These are phyloP conservation scores for Sinocyclocheilus anophthalmus DNA, from an alignment of 2,113 vertebrate genomes.

Conservation along the genomic window DNA sequence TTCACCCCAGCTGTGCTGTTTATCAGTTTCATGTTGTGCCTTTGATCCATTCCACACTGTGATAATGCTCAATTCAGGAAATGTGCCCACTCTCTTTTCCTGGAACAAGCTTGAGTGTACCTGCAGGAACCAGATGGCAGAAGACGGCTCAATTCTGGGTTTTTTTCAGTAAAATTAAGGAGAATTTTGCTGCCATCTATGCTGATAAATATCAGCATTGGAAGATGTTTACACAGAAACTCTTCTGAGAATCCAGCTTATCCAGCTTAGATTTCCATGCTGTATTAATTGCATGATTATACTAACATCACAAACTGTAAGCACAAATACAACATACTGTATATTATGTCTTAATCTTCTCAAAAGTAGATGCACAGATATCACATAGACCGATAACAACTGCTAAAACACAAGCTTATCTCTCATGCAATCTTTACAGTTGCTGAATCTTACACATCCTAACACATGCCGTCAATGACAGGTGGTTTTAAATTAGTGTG, in stretches of 20 bases:
- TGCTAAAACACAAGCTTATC: not conserved
- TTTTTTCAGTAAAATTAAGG: not conserved
- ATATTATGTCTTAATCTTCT: not conserved
- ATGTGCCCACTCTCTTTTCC: slow-evolving; percentile 12
- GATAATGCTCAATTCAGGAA: slow-evolving; percentile 27
- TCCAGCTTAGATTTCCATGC: not conserved
- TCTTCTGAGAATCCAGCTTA: not conserved
- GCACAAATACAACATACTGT: not conserved
- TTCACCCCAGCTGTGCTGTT: slow-evolving; percentile 15
- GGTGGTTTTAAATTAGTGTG: not conserved
- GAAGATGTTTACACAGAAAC: not conserved
- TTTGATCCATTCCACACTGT: slow-evolving; percentile 26
- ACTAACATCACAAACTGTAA: not conserved
- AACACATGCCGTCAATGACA: not conserved
- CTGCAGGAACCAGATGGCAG: not conserved
- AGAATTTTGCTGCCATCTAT: not conserved
- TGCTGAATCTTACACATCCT: not conserved
- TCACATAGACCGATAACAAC: not conserved
- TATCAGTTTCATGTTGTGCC: slow-evolving; percentile 10
- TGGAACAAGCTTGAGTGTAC: slow-evolving; percentile 14
- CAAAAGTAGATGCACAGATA: not conserved
- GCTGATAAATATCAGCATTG: not conserved
- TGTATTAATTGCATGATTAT: not conserved
- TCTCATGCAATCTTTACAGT: not conserved
- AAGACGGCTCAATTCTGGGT: not conserved